A percentile compares a stretch with the other conserved stretches of the same genome.
phyloP scores from a whole-genome alignment of 2,797 vertebrate genomes.

The Sparus aurata region DNA sequence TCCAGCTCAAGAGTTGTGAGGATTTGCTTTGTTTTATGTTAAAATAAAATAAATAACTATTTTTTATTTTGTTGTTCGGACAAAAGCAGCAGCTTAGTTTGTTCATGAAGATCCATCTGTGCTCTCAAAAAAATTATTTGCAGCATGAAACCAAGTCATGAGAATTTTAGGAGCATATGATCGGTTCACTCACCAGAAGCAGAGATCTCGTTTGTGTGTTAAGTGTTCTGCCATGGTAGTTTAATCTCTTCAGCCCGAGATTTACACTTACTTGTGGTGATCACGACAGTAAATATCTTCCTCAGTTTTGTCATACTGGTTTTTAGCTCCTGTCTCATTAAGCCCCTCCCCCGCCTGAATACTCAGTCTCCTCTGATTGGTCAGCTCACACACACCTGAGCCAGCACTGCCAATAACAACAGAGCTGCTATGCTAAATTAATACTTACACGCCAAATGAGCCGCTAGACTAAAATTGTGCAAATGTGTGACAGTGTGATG shows the following conservation, averaged over 20 bases:
- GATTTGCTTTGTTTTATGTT: not conserved
- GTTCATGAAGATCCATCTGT: too few species aligned
- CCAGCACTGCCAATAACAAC: too few species aligned
- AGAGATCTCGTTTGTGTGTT: not conserved
- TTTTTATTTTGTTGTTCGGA: not conserved
- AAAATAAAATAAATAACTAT: not conserved
- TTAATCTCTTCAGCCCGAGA: too few species aligned
- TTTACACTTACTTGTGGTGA: not conserved
- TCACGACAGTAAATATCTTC: not conserved
- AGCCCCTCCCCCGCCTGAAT: too few species aligned
- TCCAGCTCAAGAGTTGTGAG: not conserved
- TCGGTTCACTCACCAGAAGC: not conserved
- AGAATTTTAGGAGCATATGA: not conserved
- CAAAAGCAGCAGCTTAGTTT: not conserved
- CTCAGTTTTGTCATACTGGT: too few species aligned
- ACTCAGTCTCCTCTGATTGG: too few species aligned
- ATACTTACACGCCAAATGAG: too few species aligned
- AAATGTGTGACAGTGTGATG: too few species aligned
- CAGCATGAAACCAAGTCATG: not conserved
- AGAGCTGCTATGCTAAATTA: too few species aligned
- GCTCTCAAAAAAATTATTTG: not conserved
- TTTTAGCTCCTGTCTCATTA: too few species aligned
- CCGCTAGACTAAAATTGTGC: too few species aligned
- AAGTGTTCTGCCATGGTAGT: not conserved
- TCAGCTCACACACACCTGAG: too few species aligned